These are phyloP conservation scores for Leptestheria dahalacensis DNA, from an alignment of 1,140 invertebrate species.

Conservation along the genomic window DNA sequence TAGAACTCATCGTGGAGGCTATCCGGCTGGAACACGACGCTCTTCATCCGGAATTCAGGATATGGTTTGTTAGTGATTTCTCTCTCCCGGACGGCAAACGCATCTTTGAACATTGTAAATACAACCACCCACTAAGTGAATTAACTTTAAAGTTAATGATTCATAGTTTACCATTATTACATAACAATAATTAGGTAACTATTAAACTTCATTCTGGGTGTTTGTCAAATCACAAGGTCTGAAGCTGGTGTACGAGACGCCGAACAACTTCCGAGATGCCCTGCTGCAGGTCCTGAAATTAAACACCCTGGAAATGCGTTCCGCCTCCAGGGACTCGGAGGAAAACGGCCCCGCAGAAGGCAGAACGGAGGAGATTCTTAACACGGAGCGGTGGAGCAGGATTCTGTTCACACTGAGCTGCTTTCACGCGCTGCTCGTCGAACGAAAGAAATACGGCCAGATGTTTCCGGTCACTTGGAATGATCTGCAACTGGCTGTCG, in stretches of 20 bases:
- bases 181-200: no score
- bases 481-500: slow-evolving; percentile 1
- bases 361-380: background rate
- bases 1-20: background rate
- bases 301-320: background rate
- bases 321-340: background rate
- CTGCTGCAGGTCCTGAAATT: background rate
- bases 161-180: no score
- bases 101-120: background rate
- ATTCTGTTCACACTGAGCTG: background rate
- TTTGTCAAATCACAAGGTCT: background rate
- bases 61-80: slow-evolving; percentile 4
- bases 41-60: slow-evolving; percentile 8
- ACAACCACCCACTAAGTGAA: no score
- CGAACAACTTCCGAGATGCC: slow-evolving; percentile 1
- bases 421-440: slow-evolving; percentile 9
- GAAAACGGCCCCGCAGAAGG: no score
- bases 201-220: no score
- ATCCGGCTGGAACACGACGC: slow-evolving; percentile 1
- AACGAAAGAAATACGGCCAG: background rate
- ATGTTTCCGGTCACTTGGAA: background rate
- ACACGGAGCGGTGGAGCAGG: slow-evolving; percentile 2
- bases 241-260: slow-evolving; percentile 6
- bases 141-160: no score
- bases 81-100: background rate